Evolutionary conservation across 1,140 invertebrate genomes (phyloP), one percentile per base, ranked within the genome.

Genomic region (Scaptodrosophila lebanonensis): DNA sequence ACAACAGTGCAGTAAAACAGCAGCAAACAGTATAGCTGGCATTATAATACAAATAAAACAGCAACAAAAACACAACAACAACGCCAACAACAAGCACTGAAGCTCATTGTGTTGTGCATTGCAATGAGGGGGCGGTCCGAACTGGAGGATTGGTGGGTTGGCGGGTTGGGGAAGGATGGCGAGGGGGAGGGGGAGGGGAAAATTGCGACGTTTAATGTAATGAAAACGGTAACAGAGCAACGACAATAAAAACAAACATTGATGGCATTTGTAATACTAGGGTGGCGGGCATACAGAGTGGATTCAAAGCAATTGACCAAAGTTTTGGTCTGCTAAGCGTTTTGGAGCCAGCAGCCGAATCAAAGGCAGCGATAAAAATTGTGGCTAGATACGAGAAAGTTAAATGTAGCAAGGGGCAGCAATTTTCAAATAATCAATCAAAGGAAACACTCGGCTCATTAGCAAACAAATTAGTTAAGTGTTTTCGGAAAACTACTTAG

Each of bases 201-300:
- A 51, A 43, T 54, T 64, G 64, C 54, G 62, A 56, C 68, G 64
- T 58, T 79, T 79, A 79, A 79, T 79, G 73, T 79, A 79, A 79
- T 79, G 73, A 79, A 73, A 73, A 79, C 56, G 57, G 73, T 35
- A 62, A 50, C 39, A 57, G n/a, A n/a, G 53, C 73, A 65, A 44
- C 51, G 65, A 65, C 68, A 82, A 68, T 79, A 79, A 72, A 77
- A 77, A 61, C 67, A 58, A 60, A 59, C 60, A 57, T 65, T 40
- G 51, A 71, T 72, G 72, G 50, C 57, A 45, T 45, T 48, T 13
- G 17, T 27, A 39, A 39, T n/a, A n/a, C n/a, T n/a, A n/a, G n/a
- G n/a, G n/a, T n/a, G n/a, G n/a, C n/a, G n/a, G n/a, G n/a, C n/a
- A n/a, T n/a, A n/a, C n/a, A n/a, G n/a, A n/a, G n/a, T n/a, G n/a